A percentile compares a stretch with the other conserved stretches of the same genome.
phyloP scores from a whole-genome alignment of 2,797 vertebrate species.

The Rhinogobio ventralis region DNA sequence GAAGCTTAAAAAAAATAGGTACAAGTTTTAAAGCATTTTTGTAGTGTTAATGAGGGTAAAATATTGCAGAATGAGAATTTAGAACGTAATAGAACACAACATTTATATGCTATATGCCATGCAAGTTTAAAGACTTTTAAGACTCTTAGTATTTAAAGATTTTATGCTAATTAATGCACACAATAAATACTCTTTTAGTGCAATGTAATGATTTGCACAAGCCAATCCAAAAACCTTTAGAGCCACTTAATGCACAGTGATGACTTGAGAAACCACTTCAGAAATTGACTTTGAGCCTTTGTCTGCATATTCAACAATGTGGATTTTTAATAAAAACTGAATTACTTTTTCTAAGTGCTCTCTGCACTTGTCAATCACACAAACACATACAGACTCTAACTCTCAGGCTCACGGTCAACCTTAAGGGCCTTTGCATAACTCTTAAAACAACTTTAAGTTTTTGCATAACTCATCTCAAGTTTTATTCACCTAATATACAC shows the following conservation, averaged over 20 bases:
- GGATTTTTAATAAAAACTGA: background rate
- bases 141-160: background rate
- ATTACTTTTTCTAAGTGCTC: background rate
- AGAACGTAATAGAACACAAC: background rate
- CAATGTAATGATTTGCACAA: background rate
- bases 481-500: background rate
- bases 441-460: background rate
- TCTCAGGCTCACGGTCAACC: background rate
- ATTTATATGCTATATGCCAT: background rate
- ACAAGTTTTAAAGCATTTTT: background rate
- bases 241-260: background rate
- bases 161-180: background rate
- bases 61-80: slow-evolving; percentile 1
- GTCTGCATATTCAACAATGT: background rate
- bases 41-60: background rate
- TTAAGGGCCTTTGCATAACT: too few relatives aligned
- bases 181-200: background rate
- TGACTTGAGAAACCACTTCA: background rate
- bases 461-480: background rate
- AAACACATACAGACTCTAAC: background rate
- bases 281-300: background rate
- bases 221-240: background rate
- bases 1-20: background rate
- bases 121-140: background rate
- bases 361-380: background rate